Evolutionary conservation across 2,888 invertebrate genomes (phyloP), one percentile per base, ranked within the genome.

Genomic region (Seira ritae): DNA sequence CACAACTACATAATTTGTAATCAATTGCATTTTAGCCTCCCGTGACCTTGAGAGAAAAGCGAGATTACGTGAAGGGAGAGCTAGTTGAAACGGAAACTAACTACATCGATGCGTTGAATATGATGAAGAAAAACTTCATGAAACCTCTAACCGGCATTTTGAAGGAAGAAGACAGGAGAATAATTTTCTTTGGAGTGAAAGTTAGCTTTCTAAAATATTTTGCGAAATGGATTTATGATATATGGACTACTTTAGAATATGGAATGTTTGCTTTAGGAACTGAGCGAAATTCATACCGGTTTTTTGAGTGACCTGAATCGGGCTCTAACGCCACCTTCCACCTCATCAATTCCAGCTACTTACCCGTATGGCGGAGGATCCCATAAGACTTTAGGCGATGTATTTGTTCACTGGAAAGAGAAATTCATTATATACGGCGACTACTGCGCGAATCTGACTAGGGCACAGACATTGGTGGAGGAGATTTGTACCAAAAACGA

Each of bases 81-180:
- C 92, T 99, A 77, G 94, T 98, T 55, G 98, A 98, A 91, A 99
- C 99, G 0, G 99, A 99, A 91, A 95, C 95, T 90, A 99, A 99
- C 91, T 99, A 99, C 91, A 95, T 98, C 70, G 97, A 97, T 90
- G 98, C 98, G 12, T 92, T 99, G 74, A 94, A 94, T 90, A 97
- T 96, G 92, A 93, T 97, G 71, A 93, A 95, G 88, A 93, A 93
- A 88, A 94, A 95, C 90, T 97, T 97, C 90, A 94, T 96, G 91
- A 92, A 93, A 89, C 96, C 96, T 1, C 92, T 99, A 87, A 93
- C 93, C 79, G 92, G 93, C 70, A 92, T 94, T 87, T 92, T 99
- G 89, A 93, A 93, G 86, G 93, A 94, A 17, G 95, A 95, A 80
- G 96, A 97, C 89, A 92, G 94, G 89, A 93, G 94, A 85, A 92